Evolutionary conservation across 2,888 invertebrate species (phyloP).

Genomic region (Dryococelus australis): DNA sequence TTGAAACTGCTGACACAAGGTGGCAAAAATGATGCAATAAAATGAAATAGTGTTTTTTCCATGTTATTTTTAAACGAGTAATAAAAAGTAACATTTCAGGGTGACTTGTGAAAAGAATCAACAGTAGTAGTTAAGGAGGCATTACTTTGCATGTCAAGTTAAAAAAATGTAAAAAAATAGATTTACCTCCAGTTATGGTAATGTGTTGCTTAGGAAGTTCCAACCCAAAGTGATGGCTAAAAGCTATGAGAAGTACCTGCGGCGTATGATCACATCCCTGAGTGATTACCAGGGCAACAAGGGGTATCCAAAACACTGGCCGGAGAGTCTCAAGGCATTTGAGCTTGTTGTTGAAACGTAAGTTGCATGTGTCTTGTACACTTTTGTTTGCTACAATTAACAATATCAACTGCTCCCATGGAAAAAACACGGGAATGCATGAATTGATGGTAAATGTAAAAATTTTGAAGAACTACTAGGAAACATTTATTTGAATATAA

Average conservation of each 20-base stretch:
- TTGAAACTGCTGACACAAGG: too few species aligned
- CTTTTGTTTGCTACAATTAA: background rate
- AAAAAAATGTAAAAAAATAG: too few species aligned
- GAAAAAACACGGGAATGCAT: background rate
- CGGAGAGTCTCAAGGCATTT: conserved; percentile 73
- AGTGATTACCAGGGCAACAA: conserved; percentile 74
- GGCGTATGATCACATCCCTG: conserved; percentile 84
- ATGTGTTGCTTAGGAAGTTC: conserved; percentile 71
- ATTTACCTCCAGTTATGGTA: background rate
- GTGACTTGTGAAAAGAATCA: too few species aligned
- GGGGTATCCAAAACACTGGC: conserved; percentile 77
- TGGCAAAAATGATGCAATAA: too few species aligned
- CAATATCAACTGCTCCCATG: background rate
- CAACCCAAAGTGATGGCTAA: conserved; percentile 89
- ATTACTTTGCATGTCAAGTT: too few species aligned
- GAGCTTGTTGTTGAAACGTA: conserved; percentile 91
- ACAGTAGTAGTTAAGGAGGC: too few species aligned
- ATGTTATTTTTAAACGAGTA: too few species aligned
- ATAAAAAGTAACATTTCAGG: too few species aligned
- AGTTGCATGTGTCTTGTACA: conserved; percentile 56
- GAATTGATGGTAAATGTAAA: too few species aligned
- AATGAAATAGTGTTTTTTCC: too few species aligned
- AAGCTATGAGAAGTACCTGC: conserved; percentile 84
- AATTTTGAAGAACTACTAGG: too few species aligned
- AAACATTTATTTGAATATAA: too few species aligned